phyloP scores from a whole-genome alignment of 1,140 invertebrate species.

The Panagrolaimus sp. region DNA sequence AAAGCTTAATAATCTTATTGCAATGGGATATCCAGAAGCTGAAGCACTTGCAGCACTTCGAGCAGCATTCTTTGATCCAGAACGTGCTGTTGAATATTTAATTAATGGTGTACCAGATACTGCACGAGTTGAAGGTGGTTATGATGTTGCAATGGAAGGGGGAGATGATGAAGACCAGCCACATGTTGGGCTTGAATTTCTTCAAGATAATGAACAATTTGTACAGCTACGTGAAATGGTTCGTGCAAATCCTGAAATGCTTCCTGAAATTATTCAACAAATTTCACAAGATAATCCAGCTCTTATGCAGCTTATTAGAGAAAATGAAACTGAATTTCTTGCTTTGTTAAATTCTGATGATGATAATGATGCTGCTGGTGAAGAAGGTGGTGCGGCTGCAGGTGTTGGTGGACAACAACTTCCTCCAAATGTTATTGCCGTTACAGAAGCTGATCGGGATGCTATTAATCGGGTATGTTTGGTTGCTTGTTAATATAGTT shows the following conservation, averaged over 20 bases:
- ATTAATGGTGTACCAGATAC: slow-evolving; percentile 61
- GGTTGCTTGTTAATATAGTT: too few relatives aligned
- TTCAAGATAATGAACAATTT: slow-evolving; percentile 7
- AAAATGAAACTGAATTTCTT: slow-evolving; percentile 83
- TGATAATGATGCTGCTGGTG: too few relatives aligned
- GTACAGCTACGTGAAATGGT: not conserved
- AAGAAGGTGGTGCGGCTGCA: slow-evolving; percentile 46
- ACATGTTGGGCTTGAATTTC: not conserved
- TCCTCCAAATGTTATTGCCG: slow-evolving; percentile 61
- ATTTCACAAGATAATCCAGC: not conserved
- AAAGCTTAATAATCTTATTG: slow-evolving; percentile 69
- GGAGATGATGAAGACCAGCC: not conserved
- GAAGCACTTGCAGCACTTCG: slow-evolving; percentile 70
- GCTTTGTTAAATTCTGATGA: slow-evolving; percentile 77
- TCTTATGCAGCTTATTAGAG: slow-evolving; percentile 61
- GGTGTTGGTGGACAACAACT: slow-evolving; percentile 28
- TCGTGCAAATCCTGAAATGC: not conserved
- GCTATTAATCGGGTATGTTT: slow-evolving; percentile 84
- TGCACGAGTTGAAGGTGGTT: not conserved
- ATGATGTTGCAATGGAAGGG: not conserved
- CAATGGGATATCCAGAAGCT: slow-evolving; percentile 82
- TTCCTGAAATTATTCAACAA: slow-evolving; percentile 1
- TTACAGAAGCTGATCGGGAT: slow-evolving; percentile 88
- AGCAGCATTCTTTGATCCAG: slow-evolving; percentile 96
- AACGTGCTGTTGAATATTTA: slow-evolving; percentile 95